Conservation (phyloP, 2,113 vertebrate species). For the Capra hircus region DNA sequence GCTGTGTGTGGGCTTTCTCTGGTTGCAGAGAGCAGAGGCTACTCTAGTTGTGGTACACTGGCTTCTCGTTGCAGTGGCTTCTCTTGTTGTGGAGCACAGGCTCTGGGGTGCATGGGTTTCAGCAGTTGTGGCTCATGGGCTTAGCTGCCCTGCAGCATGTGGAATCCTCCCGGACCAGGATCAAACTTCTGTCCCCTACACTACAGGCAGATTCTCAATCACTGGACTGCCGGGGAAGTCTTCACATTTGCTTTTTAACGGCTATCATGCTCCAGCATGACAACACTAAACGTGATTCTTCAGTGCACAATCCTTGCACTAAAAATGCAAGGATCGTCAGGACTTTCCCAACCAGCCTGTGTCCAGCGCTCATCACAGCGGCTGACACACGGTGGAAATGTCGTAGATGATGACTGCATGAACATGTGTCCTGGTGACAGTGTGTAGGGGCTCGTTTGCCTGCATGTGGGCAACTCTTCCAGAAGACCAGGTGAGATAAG, state of each 20-base stretch:
- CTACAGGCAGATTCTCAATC: not conserved
- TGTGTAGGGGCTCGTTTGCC: not conserved
- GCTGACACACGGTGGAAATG: not conserved
- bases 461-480: not conserved
- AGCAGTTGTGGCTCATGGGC: not conserved
- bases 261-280: not conserved
- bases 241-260: not conserved
- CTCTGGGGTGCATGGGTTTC: not conserved
- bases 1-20: not conserved
- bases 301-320: not conserved
- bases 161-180: not conserved
- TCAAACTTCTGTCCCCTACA: not conserved
- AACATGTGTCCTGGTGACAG: not conserved
- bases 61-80: not conserved
- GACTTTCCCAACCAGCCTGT: not conserved
- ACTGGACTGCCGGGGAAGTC: not conserved
- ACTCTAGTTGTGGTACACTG: not conserved
- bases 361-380: not conserved
- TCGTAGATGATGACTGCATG: too few species aligned
- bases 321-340: not conserved
- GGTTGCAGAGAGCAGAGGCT: not conserved
- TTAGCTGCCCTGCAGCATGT: not conserved
- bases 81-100: not conserved
- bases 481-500: not conserved
- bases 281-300: not conserved